phyloP scores from a whole-genome alignment of 2,888 invertebrate species.

The Andrena praecox region DNA sequence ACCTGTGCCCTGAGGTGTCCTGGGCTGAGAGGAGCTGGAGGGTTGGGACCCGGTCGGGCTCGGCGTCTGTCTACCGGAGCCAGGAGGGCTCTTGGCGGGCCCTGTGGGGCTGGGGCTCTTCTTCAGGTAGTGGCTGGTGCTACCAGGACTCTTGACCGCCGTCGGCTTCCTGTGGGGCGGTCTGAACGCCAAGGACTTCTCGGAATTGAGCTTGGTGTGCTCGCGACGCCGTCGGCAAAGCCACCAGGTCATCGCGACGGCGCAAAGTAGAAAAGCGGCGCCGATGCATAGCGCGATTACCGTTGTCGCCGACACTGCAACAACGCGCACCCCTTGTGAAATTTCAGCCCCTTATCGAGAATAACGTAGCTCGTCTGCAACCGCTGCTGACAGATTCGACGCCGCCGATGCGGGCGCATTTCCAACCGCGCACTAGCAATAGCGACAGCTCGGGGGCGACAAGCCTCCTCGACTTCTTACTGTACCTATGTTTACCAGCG shows the following conservation, averaged over 20 bases:
- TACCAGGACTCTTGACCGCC: slow-evolving; percentile 94
- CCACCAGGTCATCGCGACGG: slow-evolving; percentile 88
- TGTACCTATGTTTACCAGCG: neutral
- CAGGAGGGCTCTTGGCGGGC: slow-evolving; percentile 87
- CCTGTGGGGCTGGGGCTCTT: slow-evolving; percentile 96
- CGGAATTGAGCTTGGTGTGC: slow-evolving; percentile 86
- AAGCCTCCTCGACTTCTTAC: no score
- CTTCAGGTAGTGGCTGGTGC: slow-evolving; percentile 93
- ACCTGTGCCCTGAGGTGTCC: slow-evolving; percentile 77
- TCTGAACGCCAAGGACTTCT: slow-evolving; percentile 89
- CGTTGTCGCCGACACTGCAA: slow-evolving; percentile 86
- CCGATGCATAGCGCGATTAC: slow-evolving; percentile 89
- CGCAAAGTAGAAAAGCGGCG: slow-evolving; percentile 87
- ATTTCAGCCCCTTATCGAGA: neutral
- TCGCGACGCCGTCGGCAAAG: slow-evolving; percentile 88
- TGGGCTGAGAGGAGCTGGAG: slow-evolving; percentile 72
- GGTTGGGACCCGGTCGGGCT: slow-evolving; percentile 80
- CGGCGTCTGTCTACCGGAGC: slow-evolving; percentile 84
- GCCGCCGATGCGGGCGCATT: no score
- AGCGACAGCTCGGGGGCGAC: no score
- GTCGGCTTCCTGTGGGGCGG: slow-evolving; percentile 90
- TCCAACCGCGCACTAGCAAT: no score
- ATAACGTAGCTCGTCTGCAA: no score
- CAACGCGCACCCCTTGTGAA: slow-evolving; percentile 10
- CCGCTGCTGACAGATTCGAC: no score